Conservation (phyloP, 2,888 invertebrate genomes). For the Leptogaster cylindrica region DNA sequence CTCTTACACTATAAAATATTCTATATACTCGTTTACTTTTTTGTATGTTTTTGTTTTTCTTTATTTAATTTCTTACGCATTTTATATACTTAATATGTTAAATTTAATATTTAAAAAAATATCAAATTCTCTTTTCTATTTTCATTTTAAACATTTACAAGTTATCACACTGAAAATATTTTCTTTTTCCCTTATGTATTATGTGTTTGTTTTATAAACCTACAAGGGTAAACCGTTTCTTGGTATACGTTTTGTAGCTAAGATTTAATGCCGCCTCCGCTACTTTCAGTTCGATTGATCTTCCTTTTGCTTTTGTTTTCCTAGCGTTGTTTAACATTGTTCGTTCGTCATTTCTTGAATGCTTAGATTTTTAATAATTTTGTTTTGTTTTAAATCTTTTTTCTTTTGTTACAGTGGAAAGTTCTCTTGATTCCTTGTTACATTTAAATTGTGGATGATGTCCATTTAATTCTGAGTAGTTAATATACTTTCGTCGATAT, state of each 20-base stretch:
- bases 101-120: slow-evolving; percentile 40
- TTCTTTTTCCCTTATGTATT: slow-evolving; percentile 22
- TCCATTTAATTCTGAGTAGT: background rate
- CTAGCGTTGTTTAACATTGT: slow-evolving; percentile 1
- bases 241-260: slow-evolving; percentile 40
- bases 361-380: no score
- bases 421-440: background rate
- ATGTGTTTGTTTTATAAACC: background rate
- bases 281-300: background rate
- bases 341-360: background rate
- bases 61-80: slow-evolving; percentile 16
- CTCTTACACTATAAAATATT: slow-evolving; percentile 26
- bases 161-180: slow-evolving; percentile 40
- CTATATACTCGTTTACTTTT: slow-evolving; percentile 36
- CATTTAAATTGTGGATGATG: background rate
- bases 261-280: slow-evolving; percentile 34
- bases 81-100: no score
- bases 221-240: slow-evolving; percentile 39
- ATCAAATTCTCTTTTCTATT: slow-evolving; percentile 38
- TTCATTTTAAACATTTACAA: slow-evolving; percentile 28
- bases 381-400: no score
- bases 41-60: slow-evolving; percentile 24
- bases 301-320: background rate
- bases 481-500: background rate
- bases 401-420: background rate